A percentile compares a stretch with the other conserved stretches of the same genome.
Evolutionary conservation across 2,888 invertebrate species (phyloP).

Genomic region (Agrochola lychnidis): DNA sequence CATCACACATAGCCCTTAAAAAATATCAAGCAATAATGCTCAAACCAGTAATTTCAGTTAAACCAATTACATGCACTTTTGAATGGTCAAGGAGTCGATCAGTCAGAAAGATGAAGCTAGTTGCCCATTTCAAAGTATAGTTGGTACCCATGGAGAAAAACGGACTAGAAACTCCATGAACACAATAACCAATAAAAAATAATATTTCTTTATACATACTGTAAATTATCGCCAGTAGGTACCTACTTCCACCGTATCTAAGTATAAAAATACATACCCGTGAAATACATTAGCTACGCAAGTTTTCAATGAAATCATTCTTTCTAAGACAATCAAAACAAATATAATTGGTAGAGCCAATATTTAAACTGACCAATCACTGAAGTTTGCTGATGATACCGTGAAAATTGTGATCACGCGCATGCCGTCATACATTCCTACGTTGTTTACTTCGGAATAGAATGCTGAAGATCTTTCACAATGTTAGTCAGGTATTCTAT

Average conservation of each 20-base stretch:
- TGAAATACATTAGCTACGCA: conserved; percentile 52
- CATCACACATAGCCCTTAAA: background rate
- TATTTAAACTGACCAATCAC: conserved; percentile 55
- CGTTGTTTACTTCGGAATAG: background rate
- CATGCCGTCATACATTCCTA: conserved; percentile 42
- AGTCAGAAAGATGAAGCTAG: background rate
- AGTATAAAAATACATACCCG: conserved; percentile 35
- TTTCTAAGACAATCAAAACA: conserved; percentile 50
- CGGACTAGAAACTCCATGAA: no score
- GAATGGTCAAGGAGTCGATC: background rate
- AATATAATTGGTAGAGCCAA: conserved; percentile 57
- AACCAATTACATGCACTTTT: background rate
- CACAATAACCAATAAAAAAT: background rate
- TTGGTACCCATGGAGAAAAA: background rate
- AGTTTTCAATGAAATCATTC: conserved; percentile 56
- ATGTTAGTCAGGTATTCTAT: background rate
- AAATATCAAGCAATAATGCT: background rate
- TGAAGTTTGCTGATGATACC: conserved; percentile 29
- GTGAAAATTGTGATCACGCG: conserved; percentile 50
- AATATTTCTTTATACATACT: background rate
- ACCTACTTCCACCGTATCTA: conserved; percentile 39
- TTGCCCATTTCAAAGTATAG: no score
- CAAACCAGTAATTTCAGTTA: background rate
- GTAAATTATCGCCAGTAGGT: conserved; percentile 23
- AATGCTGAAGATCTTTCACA: conserved; percentile 14